phyloP scores from a whole-genome alignment of 2,113 vertebrate species.

The Urocitellus parryii region DNA sequence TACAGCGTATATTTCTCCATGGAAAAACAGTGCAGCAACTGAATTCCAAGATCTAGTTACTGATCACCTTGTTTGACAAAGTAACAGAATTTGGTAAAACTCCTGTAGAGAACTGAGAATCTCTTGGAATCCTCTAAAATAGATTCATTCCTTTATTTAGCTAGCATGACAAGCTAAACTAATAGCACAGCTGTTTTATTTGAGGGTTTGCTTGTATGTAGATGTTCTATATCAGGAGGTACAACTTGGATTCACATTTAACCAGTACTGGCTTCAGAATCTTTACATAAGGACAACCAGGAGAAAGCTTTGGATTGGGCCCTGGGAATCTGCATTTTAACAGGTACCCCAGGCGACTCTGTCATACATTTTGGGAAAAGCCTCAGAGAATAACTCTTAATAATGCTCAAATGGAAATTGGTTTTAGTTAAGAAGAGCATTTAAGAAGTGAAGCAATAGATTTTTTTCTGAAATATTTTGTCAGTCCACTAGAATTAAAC shows the following conservation, averaged over 20 bases:
- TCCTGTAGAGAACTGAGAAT: background rate
- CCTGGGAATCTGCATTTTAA: constrained; percentile 31
- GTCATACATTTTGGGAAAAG: background rate
- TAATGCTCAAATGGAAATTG: background rate
- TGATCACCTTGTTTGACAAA: constrained; percentile 28
- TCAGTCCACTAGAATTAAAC: constrained; percentile 34
- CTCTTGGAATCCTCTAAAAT: constrained; percentile 30
- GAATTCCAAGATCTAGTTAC: background rate
- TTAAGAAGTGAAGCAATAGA: background rate
- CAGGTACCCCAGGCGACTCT: background rate
- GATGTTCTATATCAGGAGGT: background rate
- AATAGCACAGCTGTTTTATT: constrained; percentile 32
- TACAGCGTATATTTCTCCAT: background rate
- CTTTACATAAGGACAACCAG: background rate
- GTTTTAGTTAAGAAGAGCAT: background rate
- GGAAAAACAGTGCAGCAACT: background rate
- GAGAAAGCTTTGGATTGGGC: background rate
- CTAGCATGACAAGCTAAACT: background rate
- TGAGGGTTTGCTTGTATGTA: background rate
- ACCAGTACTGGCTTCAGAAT: background rate
- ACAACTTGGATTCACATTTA: constrained; percentile 34
- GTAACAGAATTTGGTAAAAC: constrained; percentile 53
- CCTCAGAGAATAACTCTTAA: background rate
- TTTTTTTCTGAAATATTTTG: constrained; percentile 31
- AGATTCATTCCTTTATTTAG: constrained; percentile 37